Evolutionary conservation across 37 sponge, comb jelly and placozoan genomes (phyloP), one percentile per base, ranked within the genome.

Genomic region (Beroe ovata): DNA sequence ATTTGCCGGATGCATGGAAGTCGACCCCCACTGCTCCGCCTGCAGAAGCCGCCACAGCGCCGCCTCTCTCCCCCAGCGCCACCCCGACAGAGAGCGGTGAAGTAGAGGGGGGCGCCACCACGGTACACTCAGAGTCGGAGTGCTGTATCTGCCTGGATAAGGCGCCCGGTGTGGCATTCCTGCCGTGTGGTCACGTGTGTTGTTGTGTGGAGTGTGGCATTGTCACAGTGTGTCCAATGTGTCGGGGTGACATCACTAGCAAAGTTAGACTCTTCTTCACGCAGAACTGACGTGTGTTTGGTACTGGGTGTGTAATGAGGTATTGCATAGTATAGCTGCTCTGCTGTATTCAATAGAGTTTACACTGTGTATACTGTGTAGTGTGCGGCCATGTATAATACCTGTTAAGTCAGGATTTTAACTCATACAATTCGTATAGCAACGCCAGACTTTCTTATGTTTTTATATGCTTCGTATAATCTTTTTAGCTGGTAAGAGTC

Each of bases 171-270:
- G 84, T 77, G n/a, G 84, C 84, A 1, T 77, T 77, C 28, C 47
- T 77, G 47, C 84, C 84, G n/a, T 77, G 84, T 29, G 84, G 84
- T 21, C 84, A 77, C 54, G 84, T 77, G 28, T 77, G 84, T 40
- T 77, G 84, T 29, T 77, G 84, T 19, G 21, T 35, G 19, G 84
- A 77, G 28, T 77, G 84, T 35, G 84, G 84, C 25, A 77, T 77
- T n/a, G 84, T 77, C 23, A n/a, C 47, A 19, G 28, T 77, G 23
- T 77, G 84, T 19, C 84, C 84, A 14, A 77, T 77, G 84, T 77
- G 84, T 29, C 41, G 84, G 38, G 54, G 54, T 21, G 29, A 38
- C 16, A 77, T 77, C 18, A 40, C 84, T n/a, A 42, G 23, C 25
- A 77, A 42, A 4, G 84, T 77, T 1, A 33, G 54, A 26, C 47